phyloP scores from a whole-genome alignment of 2,888 invertebrate species.

The Tetragnatha montana region DNA sequence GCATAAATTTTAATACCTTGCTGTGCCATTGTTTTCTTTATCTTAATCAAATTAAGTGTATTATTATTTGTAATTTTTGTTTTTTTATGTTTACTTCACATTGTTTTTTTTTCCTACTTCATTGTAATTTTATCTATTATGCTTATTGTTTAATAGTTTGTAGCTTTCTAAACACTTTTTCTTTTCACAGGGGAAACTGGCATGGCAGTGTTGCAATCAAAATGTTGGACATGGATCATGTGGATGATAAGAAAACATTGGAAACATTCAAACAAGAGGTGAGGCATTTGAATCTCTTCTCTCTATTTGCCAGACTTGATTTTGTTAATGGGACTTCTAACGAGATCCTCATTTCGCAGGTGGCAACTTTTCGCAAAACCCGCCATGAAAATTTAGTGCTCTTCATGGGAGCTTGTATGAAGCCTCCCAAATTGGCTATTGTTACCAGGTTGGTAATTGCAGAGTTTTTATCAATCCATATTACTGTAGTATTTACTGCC shows the following conservation, averaged over 20 bases:
- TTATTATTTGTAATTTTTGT: not conserved
- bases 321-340: not conserved
- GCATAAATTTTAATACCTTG: too few species aligned
- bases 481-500: too few species aligned
- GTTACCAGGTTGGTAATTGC: slow-evolving; percentile 82
- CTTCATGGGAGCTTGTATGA: slow-evolving; percentile 99
- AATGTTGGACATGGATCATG: slow-evolving; percentile 92
- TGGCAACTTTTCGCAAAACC: slow-evolving; percentile 96
- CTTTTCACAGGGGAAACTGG: slow-evolving; percentile 84
- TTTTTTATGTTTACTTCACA: not conserved
- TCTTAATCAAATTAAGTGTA: too few species aligned
- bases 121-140: too few species aligned
- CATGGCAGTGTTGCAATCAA: slow-evolving; percentile 99
- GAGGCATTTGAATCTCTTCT: slow-evolving; percentile 9
- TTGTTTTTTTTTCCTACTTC: too few species aligned
- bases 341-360: slow-evolving; percentile 78
- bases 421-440: slow-evolving; percentile 95
- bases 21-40: too few species aligned
- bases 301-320: not conserved
- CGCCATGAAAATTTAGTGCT: slow-evolving; percentile 98
- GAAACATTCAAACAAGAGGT: slow-evolving; percentile 97
- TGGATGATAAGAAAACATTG: slow-evolving; percentile 88
- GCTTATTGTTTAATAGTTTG: too few species aligned
- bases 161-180: not conserved
- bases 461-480: not conserved